A percentile compares a stretch with the other conserved stretches of the same genome.
phyloP scores from a whole-genome alignment of 2,113 vertebrate genomes.

The Athene cunicularia region DNA sequence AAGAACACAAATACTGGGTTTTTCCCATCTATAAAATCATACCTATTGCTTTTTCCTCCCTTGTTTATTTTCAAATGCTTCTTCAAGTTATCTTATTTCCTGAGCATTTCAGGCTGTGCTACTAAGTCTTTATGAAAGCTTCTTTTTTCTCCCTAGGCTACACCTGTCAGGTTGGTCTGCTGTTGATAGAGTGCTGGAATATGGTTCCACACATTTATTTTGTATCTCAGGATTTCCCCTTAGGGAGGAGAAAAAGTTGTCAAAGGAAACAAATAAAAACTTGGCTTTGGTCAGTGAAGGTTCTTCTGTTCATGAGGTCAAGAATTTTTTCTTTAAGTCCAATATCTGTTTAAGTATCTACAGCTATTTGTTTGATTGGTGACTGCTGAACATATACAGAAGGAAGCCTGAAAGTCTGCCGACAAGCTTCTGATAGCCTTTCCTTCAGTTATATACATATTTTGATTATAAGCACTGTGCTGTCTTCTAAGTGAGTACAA shows the following conservation, averaged over 20 bases:
- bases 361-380: background rate
- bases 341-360: background rate
- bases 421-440: background rate
- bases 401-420: background rate
- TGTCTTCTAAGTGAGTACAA: background rate
- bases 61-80: background rate
- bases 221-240: background rate
- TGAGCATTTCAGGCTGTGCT: constrained; percentile 12
- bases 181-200: constrained; percentile 20
- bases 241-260: background rate
- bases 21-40: background rate
- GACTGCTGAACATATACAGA: background rate
- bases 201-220: constrained; percentile 19
- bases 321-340: background rate
- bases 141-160: constrained; percentile 43
- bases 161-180: constrained; percentile 49
- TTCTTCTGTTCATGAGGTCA: background rate
- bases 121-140: constrained; percentile 31
- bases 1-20: background rate
- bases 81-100: background rate
- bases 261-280: background rate
- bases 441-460: background rate
- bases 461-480: background rate
- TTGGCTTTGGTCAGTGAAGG: background rate
- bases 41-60: background rate